Percentiles rank a stretch among this genome's conserved stretches.
Evolutionary conservation across 2,888 invertebrate genomes (phyloP).

Genomic region (Epistrophella euchroma): DNA sequence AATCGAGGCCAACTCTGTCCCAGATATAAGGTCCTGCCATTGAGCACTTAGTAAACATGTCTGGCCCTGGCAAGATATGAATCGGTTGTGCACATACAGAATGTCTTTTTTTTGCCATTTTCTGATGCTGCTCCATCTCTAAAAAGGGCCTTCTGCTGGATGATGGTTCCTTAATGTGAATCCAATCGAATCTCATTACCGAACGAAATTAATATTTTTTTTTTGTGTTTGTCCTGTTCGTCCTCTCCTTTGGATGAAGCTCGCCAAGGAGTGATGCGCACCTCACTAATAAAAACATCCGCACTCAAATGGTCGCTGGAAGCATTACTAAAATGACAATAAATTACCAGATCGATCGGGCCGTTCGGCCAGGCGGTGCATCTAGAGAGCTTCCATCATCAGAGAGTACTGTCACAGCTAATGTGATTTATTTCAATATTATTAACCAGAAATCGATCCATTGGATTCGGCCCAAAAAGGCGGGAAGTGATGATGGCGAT

Average conservation of each 20-base stretch:
- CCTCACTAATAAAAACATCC: constrained; percentile 67
- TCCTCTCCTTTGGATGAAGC: background rate
- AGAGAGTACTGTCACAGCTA: constrained; percentile 66
- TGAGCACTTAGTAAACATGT: constrained; percentile 61
- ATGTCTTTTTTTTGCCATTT: constrained; percentile 2
- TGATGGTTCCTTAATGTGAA: constrained; percentile 59
- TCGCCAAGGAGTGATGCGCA: background rate
- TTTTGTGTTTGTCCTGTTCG: background rate
- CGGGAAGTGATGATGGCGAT: constrained; percentile 27
- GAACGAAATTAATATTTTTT: constrained; percentile 67
- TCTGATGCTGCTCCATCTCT: background rate
- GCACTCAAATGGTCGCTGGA: constrained; percentile 54
- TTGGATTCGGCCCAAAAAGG: constrained; percentile 36
- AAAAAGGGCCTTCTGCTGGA: constrained; percentile 20
- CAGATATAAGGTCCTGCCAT: constrained; percentile 27
- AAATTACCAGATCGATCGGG: constrained; percentile 53
- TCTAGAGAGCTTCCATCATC: constrained; percentile 5
- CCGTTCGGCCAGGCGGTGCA: background rate
- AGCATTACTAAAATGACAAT: constrained; percentile 74
- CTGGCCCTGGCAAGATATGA: constrained; percentile 53
- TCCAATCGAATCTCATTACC: constrained; percentile 73
- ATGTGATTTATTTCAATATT: constrained; percentile 76
- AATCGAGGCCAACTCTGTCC: constrained; percentile 21
- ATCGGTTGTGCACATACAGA: constrained; percentile 46
- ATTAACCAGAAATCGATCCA: constrained; percentile 75